These are phyloP conservation scores for Poecilobothrus nobilitatus DNA, from an alignment of 2,888 invertebrate genomes.

Conservation along the genomic window DNA sequence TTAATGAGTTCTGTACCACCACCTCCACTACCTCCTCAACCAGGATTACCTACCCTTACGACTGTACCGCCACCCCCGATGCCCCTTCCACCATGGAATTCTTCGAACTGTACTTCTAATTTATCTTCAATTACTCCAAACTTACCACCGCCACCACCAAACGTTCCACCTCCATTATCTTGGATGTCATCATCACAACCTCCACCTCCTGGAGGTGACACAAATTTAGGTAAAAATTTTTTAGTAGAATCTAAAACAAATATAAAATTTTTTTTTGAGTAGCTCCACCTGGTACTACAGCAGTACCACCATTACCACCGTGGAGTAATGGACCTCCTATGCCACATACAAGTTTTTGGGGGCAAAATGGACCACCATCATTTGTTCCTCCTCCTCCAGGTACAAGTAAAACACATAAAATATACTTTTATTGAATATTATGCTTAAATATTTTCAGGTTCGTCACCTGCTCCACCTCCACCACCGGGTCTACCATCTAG, in stretches of 20 bases:
- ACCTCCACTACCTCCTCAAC: slow-evolving; percentile 42
- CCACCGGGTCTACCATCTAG: slow-evolving; percentile 48
- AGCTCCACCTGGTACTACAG: slow-evolving; percentile 45
- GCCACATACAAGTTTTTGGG: slow-evolving; percentile 35
- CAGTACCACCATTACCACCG: slow-evolving; percentile 31
- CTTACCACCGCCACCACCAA: slow-evolving; percentile 41
- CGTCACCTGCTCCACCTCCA: slow-evolving; percentile 50
- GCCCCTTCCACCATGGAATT: slow-evolving; percentile 41
- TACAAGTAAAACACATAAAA: neutral
- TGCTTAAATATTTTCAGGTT: slow-evolving; percentile 16
- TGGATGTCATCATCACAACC: slow-evolving; percentile 51
- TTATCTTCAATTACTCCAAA: slow-evolving; percentile 38
- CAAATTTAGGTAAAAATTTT: slow-evolving; percentile 45
- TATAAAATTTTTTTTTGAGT: slow-evolving; percentile 42
- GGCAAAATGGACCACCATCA: slow-evolving; percentile 27
- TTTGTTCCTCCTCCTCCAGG: slow-evolving; percentile 35
- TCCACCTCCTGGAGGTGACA: slow-evolving; percentile 44
- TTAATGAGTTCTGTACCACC: slow-evolving; percentile 21
- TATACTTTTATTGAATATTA: too few relatives aligned
- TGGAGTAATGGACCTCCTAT: slow-evolving; percentile 29
- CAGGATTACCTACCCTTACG: slow-evolving; percentile 47
- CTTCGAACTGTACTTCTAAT: slow-evolving; percentile 32
- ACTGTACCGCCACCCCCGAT: slow-evolving; percentile 35
- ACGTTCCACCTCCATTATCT: slow-evolving; percentile 50
- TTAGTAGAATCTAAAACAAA: slow-evolving; percentile 32